Evolutionary conservation across 2,797 vertebrate species (phyloP), one percentile per base, ranked within the genome.

Genomic region (Arrhamphus sclerolepis): DNA sequence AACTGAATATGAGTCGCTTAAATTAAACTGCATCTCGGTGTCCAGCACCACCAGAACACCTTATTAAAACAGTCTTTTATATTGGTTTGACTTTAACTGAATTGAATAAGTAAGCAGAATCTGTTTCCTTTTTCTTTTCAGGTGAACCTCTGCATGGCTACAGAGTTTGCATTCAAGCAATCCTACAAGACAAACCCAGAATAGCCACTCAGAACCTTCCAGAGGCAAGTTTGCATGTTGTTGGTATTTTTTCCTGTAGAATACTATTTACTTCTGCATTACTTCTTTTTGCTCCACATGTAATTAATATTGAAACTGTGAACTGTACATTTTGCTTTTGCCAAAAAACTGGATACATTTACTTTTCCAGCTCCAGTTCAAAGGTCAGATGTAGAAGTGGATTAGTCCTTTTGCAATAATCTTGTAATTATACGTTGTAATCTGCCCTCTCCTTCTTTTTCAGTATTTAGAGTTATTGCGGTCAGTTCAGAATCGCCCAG

Each of bases 71-170:
- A 26, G 24, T 26, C 24, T 26, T 26, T 38, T 38, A 34, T 9
- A 3, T 34, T 34, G 9, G 10, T 11, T 10, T 10, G 14, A 13
- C 13, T 38, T 38, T 16, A 14, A 16, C 11, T 19, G 28, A 41
- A 64, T 9, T 26, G 1, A 19, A 40, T 2, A 34, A 28, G 3
- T 14, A 38, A 1, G 4, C 2, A 31, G 16, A 54, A 28, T 6
- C 13, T 20, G 29, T n/a, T 44, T 55, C 13, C 1, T 20, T 41
- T 7, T 26, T 53, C 7, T 75, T 62, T 65, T 9, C 71, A 98
- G 96, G 93, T 46, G 96, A 98, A 55, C 92, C 96, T 0, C 88
- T 98, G n/a, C 95, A 99, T 0, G 97, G 97, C 3, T 98, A 97
- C 87, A 90, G 95, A 86, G 94, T 99, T 88, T 98, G 97, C 84